Conservation (phyloP, 2,888 invertebrate genomes). For the Cheilosia urbana region DNA sequence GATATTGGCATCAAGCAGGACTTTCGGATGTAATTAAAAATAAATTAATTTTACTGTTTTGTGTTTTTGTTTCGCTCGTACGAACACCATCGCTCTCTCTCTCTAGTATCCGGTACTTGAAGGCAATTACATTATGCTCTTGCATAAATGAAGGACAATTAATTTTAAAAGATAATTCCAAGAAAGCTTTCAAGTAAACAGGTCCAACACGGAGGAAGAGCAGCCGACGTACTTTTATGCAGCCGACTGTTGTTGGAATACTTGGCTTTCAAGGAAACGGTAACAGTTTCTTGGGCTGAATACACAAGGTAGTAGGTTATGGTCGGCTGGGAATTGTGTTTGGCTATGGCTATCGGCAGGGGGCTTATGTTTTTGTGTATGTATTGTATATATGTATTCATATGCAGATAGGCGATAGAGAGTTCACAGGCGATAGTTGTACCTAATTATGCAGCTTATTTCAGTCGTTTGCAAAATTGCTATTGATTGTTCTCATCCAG, state of each 20-base stretch:
- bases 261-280: background rate
- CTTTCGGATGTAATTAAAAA: constrained; percentile 45
- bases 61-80: background rate
- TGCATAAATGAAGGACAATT: constrained; percentile 37
- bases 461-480: no score
- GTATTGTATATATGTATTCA: no score
- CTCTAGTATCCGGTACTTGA: background rate
- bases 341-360: no score
- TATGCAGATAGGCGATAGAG: no score
- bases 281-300: background rate
- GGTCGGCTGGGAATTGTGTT: no score
- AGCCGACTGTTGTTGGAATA: constrained; percentile 2
- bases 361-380: no score
- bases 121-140: constrained; percentile 10
- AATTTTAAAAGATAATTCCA: constrained; percentile 2
- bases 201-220: no score
- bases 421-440: no score
- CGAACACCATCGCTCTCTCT: background rate
- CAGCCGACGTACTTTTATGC: background rate
- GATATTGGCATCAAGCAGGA: background rate
- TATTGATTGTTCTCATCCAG: no score
- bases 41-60: background rate
- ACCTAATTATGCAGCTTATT: no score
- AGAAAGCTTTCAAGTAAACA: background rate
- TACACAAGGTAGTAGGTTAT: no score